Evolutionary conservation across 2,113 vertebrate species (phyloP), one percentile per base, ranked within the genome.

Genomic region (Rafetus swinhoei): DNA sequence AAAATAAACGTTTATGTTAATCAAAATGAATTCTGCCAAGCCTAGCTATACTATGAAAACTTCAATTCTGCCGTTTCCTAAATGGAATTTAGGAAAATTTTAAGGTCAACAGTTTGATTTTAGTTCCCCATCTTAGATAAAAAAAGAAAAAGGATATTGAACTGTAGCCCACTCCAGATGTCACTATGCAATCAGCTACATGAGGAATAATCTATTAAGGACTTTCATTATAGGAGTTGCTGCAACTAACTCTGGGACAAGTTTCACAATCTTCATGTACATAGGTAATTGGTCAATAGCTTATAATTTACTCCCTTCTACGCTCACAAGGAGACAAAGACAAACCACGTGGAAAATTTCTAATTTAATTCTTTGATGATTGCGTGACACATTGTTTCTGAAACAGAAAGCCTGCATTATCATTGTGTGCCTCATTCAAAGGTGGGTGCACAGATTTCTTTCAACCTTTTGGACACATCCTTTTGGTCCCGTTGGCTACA

Each of bases 241-340:
- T 88, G 85, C 12, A 90, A 62, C 10, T 56, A 89, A 56, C 29
- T 86, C 56, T 22, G 82, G 27, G 21, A 65, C 56, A 13, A 91
- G 13, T 57, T 90, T 79, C 59, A 81, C 53, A 82, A n/a, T 83
- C 32, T 11, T 52, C 3, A 79, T 22, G 39, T 57, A 52, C 81
- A 80, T 87, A 25, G 82, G 45, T 15, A 24, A 55, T 16, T 9
- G 69, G 84, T 86, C 69, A 50, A 24, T 50, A 7, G 39, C 22
- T 76, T 45, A 5, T 52, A 95, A 90, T 10, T 79, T 35, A 90
- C 18, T 4, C 53, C 53, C 16, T 7, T 32, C 32, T 29, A 35
- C 1, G 9, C 79, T 93, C 88, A 3, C 87, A 81, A 85, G 90
- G 18, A 18, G 7, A 25, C 76, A 89, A 69, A 22, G 22, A n/a